A percentile compares a stretch with the other conserved stretches of the same genome.
Evolutionary conservation across 2,888 invertebrate species (phyloP).

Genomic region (Phoenoteleia sp.): DNA sequence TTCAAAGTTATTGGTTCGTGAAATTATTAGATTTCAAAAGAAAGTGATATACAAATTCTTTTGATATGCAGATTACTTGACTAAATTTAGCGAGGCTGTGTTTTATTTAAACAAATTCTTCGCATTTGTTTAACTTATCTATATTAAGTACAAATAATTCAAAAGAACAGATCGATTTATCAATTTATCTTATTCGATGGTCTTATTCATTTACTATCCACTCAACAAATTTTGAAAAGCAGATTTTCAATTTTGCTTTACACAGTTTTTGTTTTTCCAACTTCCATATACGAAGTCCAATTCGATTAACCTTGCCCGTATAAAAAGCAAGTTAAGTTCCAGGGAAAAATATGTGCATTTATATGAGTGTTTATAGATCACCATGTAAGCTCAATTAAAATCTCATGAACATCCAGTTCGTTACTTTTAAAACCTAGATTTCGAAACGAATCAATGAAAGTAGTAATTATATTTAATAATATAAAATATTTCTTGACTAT

Average conservation of each 20-base stretch:
- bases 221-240: not conserved
- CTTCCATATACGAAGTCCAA: conserved; percentile 14
- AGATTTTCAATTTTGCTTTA: conserved; percentile 28
- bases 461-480: conserved; percentile 18
- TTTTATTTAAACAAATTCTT: not conserved
- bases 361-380: conserved; percentile 56
- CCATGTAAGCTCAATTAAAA: conserved; percentile 52
- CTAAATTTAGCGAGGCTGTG: not conserved
- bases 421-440: not conserved
- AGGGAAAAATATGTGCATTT: conserved; percentile 59
- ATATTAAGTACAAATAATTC: not conserved
- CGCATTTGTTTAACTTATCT: not conserved
- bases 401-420: conserved; percentile 34
- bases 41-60: not conserved
- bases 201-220: not conserved
- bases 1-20: not conserved
- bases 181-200: not conserved
- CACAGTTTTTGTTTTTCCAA: not conserved
- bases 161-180: not conserved
- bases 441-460: conserved; percentile 3
- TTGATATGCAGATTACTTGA: not conserved
- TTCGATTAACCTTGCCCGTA: conserved; percentile 40
- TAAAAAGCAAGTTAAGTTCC: conserved; percentile 44
- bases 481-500: no score
- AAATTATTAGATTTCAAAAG: not conserved